These are phyloP conservation scores for Ibidorhyncha struthersii DNA, from an alignment of 2,113 vertebrate species.

Conservation along the genomic window DNA sequence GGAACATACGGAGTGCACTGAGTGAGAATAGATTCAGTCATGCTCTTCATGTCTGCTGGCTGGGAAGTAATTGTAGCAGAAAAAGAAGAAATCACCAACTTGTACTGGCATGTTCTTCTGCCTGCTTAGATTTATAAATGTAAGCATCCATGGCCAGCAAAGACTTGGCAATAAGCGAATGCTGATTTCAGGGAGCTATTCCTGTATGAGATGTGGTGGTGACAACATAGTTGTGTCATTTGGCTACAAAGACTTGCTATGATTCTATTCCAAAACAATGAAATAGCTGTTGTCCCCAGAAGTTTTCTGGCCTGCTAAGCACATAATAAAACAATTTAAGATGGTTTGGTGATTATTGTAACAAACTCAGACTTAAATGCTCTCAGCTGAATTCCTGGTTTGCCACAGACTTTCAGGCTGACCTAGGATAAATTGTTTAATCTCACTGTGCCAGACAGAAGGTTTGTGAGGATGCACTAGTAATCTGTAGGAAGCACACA, in stretches of 20 bases:
- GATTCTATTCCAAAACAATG: background rate
- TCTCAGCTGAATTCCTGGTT: background rate
- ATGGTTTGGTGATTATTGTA: background rate
- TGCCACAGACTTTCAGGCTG: background rate
- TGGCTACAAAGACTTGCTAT: background rate
- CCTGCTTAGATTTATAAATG: background rate
- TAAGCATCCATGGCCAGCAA: background rate
- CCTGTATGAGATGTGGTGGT: background rate
- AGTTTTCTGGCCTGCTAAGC: background rate
- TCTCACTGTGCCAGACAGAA: background rate
- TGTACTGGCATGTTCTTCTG: constrained; percentile 29
- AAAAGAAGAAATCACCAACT: constrained; percentile 45
- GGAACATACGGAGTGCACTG: constrained; percentile 35
- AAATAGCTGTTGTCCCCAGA: background rate
- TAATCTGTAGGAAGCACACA: background rate
- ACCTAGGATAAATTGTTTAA: background rate
- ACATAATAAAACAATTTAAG: background rate
- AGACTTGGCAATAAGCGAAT: background rate
- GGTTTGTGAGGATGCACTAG: background rate
- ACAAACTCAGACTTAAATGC: background rate
- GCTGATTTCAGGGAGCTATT: background rate
- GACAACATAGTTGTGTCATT: background rate
- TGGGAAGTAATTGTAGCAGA: constrained; percentile 16
- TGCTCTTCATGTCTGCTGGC: constrained; percentile 27
- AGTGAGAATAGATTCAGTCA: constrained; percentile 43